These are phyloP conservation scores for Halisarca cf. caerulea DNA, from an alignment of 37 sponge, comb jelly and placozoan genomes.

Conservation along the genomic window DNA sequence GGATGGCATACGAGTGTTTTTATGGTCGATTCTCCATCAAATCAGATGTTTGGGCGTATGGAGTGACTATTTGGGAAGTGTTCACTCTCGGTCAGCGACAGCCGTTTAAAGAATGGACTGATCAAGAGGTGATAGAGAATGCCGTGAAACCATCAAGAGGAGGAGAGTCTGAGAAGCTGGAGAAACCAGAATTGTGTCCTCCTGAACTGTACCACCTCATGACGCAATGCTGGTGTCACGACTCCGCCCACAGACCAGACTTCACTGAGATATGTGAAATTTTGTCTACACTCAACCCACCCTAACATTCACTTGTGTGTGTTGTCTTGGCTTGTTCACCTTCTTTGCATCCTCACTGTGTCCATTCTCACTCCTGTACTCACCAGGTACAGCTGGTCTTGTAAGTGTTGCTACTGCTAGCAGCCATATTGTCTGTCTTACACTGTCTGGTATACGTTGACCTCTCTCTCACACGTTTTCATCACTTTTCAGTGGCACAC, in stretches of 20 bases:
- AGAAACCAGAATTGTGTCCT: constrained; percentile 54
- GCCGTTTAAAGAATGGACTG: constrained; percentile 67
- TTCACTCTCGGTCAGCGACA: constrained; percentile 60
- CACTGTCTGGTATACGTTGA: too few relatives aligned
- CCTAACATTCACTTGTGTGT: too few relatives aligned
- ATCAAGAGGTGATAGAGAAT: constrained; percentile 83
- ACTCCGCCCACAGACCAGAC: constrained; percentile 33
- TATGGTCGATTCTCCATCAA: constrained; percentile 87
- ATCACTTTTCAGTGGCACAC: too few relatives aligned
- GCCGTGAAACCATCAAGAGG: constrained; percentile 44
- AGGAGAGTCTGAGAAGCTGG: constrained; percentile 11
- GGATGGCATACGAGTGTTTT: constrained; percentile 91
- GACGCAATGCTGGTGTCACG: constrained; percentile 70
- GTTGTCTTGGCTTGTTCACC: too few relatives aligned
- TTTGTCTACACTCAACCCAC: background rate
- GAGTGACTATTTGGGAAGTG: constrained; percentile 86
- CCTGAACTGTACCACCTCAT: constrained; percentile 53
- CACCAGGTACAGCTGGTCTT: too few relatives aligned
- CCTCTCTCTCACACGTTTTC: too few relatives aligned
- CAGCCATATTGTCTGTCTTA: too few relatives aligned
- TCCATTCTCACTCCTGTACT: too few relatives aligned
- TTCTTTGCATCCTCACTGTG: too few relatives aligned
- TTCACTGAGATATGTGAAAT: constrained; percentile 24
- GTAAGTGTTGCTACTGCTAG: too few relatives aligned
- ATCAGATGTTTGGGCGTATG: constrained; percentile 85